Evolutionary conservation across 2,797 vertebrate species (phyloP).

Genomic region (Tarsius wallacei): DNA sequence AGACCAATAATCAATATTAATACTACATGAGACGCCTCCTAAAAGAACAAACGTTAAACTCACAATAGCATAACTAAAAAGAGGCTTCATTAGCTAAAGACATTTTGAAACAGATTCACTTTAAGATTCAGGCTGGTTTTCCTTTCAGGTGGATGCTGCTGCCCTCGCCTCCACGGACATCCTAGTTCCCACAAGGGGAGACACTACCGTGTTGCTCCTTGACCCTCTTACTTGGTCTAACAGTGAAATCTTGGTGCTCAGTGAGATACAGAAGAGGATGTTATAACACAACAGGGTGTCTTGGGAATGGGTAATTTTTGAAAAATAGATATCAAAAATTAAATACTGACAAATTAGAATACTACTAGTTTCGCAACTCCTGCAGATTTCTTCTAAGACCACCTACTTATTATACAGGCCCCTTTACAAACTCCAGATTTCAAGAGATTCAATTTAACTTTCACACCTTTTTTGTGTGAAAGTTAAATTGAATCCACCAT

Average conservation of each 20-base stretch:
- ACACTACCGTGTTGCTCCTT: background rate
- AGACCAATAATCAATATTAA: slow-evolving; percentile 81
- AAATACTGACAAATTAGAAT: slow-evolving; percentile 45
- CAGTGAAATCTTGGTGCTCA: slow-evolving; percentile 21
- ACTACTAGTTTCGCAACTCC: background rate
- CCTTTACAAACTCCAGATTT: slow-evolving; percentile 39
- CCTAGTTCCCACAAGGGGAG: slow-evolving; percentile 26
- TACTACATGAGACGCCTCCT: slow-evolving; percentile 29
- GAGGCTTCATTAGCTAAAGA: slow-evolving; percentile 12
- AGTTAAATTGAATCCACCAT: too few species aligned
- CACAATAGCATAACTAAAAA: slow-evolving; percentile 72
- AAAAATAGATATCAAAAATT: slow-evolving; percentile 58
- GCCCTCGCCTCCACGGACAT: background rate
- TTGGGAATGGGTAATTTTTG: background rate
- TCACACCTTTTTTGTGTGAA: background rate
- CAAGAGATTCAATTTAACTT: slow-evolving; percentile 2
- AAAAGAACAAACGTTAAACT: slow-evolving; percentile 40
- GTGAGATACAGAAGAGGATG: background rate
- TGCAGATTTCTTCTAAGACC: background rate
- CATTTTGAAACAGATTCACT: slow-evolving; percentile 75
- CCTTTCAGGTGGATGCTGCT: slow-evolving; percentile 40
- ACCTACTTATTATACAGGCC: background rate
- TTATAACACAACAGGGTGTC: background rate
- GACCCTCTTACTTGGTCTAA: background rate
- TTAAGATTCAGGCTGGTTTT: slow-evolving; percentile 57